These are phyloP conservation scores for Babylonia areolata DNA, from an alignment of 1,140 invertebrate species.

Conservation along the genomic window DNA sequence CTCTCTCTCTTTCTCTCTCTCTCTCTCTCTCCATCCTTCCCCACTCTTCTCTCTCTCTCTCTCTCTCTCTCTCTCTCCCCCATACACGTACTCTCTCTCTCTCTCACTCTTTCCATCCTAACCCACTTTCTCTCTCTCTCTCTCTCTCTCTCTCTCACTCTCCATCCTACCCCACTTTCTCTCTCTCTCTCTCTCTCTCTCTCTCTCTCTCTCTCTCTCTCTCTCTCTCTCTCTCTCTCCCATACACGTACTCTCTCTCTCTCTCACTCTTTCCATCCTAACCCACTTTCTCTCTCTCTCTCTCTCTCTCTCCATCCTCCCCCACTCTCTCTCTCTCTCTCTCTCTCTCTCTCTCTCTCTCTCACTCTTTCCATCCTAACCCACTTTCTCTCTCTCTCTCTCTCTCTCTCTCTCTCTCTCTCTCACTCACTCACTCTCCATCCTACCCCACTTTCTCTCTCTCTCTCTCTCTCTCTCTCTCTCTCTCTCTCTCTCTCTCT, in stretches of 20 bases:
- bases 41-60: neutral
- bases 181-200: neutral
- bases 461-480: neutral
- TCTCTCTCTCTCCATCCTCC: neutral
- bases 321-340: neutral
- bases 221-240: constrained; percentile 32
- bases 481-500: neutral
- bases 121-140: neutral
- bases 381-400: neutral
- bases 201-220: neutral
- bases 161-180: neutral
- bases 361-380: neutral
- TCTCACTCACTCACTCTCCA: neutral
- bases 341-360: neutral
- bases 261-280: neutral
- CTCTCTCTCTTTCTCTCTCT: constrained; percentile 16
- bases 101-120: neutral
- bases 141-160: neutral
- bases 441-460: neutral
- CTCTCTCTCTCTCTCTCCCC: neutral
- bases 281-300: neutral
- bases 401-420: neutral
- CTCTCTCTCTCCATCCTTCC: constrained; percentile 1
- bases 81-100: neutral
- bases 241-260: neutral